These are phyloP conservation scores for Charina bottae DNA, from an alignment of 2,113 vertebrate genomes.

Conservation along the genomic window DNA sequence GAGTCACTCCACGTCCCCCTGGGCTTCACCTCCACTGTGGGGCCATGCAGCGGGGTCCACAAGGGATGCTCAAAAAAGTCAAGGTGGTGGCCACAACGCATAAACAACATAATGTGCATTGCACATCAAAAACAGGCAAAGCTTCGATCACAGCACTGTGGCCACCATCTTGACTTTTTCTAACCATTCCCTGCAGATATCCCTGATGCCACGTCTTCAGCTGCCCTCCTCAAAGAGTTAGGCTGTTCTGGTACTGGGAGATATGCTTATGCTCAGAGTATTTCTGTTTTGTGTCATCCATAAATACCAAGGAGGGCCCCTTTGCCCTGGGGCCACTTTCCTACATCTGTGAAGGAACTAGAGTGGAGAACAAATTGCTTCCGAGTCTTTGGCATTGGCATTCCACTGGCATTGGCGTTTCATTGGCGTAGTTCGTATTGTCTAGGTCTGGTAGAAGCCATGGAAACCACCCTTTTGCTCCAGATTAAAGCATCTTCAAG, in stretches of 20 bases:
- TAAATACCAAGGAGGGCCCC: too few species aligned
- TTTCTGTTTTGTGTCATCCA: too few species aligned
- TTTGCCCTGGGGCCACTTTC: too few species aligned
- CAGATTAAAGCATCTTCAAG: too few species aligned
- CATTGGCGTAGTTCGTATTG: too few species aligned
- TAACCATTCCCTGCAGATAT: background rate
- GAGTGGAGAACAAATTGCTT: too few species aligned
- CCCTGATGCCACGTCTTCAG: background rate
- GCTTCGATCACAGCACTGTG: rapidly evolving
- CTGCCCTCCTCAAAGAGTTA: background rate
- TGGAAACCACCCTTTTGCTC: too few species aligned
- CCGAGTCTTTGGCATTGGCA: too few species aligned
- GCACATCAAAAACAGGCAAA: background rate
- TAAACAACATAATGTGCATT: background rate
- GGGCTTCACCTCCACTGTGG: background rate
- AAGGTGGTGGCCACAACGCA: background rate
- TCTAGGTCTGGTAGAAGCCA: too few species aligned
- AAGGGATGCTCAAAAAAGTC: background rate
- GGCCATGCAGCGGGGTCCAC: background rate
- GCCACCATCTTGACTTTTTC: background rate
- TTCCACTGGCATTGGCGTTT: too few species aligned
- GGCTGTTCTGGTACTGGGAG: background rate
- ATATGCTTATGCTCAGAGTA: too few species aligned
- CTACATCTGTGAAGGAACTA: too few species aligned
- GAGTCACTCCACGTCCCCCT: slow-evolving; percentile 31